Evolutionary conservation across 2,113 vertebrate species (phyloP).

Genomic region (Redunca redunca): DNA sequence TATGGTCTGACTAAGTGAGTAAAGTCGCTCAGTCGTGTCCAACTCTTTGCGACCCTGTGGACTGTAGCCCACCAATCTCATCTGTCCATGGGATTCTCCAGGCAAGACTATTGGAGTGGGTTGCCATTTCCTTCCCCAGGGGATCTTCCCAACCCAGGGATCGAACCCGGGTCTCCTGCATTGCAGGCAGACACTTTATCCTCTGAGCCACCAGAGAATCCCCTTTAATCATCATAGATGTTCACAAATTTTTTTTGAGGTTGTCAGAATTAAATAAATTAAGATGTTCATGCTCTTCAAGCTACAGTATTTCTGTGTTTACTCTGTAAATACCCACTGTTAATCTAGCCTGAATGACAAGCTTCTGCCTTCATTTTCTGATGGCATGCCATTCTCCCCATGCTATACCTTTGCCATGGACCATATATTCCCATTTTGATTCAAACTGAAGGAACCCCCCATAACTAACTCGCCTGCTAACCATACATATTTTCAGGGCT

Average conservation of each 20-base stretch:
- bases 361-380: background rate
- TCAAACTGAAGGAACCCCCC: background rate
- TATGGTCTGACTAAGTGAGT: background rate
- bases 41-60: too few relatives aligned
- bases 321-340: background rate
- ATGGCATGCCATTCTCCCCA: background rate
- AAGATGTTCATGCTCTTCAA: background rate
- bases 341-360: background rate
- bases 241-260: background rate
- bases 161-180: too few relatives aligned
- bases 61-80: too few relatives aligned
- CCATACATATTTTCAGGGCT: background rate
- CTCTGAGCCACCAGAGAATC: too few relatives aligned
- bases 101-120: too few relatives aligned
- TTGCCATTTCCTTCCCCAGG: too few relatives aligned
- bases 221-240: background rate
- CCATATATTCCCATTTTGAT: background rate
- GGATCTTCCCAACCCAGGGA: too few relatives aligned
- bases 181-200: too few relatives aligned
- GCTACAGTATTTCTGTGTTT: background rate
- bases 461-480: background rate
- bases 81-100: too few relatives aligned
- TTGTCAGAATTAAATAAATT: background rate
- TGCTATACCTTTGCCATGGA: background rate
- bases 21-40: too few relatives aligned